Base-by-base conservation (phyloP, 2,797 vertebrate species). In the Rhodeus uyekii region DNA sequence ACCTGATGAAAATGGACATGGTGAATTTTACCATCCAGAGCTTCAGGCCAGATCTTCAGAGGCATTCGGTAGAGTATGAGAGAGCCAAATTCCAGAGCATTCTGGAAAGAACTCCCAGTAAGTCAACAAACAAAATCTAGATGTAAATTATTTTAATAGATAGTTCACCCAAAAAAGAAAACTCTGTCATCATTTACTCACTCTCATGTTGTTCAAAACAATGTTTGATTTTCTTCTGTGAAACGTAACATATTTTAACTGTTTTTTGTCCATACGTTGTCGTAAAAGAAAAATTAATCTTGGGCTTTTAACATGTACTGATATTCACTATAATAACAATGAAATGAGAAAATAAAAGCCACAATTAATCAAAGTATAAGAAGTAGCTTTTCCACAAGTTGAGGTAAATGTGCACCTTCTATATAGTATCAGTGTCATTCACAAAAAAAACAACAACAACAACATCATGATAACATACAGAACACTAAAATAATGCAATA, bases 1-100 rank as follows among this genome's bases (percentile, higher is more conserved):
- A 94, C 86, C 87, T 95, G 78, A 95, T 95, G 94, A 94, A 86
- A 67, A 86, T 84, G 1, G 95, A 95, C 86, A 63, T 90, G 39
- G 83, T 93, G 64, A 94, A 94, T 87, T 84, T 83, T 22, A 87
- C 85, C 44, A 93, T 95, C 36, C 61, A 90, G 24, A 89, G 74
- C 63, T 55, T 95, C 78, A 90, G 92, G 80, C 91, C 89, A 13
- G 82, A 93, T 75, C 88, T 95, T 69, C 91, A 92, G 87, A 89
- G 60, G 36, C 87, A 91, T 14, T 87, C 92, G 24, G 89, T 93
- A 6, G 93, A 94, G 80, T 95, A 92, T 8, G 93, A 95, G 88
- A 91, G 93, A 84, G 90, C 85, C 68, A 91, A 39, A 42, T 95
- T 95, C 90, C 94, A 95, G 87, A 90, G 48, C 22, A 89, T 95